Conservation (phyloP, 2,797 vertebrate species). For the Danio aesculapii region DNA sequence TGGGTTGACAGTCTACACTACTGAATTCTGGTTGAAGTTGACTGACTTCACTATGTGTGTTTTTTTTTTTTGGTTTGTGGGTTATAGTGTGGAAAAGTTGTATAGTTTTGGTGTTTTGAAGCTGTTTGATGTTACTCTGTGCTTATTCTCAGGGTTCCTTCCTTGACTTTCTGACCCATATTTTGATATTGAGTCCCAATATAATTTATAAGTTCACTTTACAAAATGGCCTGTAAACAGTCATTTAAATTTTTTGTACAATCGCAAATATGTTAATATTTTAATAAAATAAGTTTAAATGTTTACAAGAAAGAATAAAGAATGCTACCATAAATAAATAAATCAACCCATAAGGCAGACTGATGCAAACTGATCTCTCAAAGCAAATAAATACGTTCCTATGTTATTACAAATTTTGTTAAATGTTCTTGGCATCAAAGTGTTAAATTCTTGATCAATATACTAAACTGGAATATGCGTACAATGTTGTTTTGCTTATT, state of each 20-base stretch:
- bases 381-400: neutral
- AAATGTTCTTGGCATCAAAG: too few species aligned
- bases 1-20: slow-evolving; percentile 4
- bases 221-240: neutral
- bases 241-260: neutral
- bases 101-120: neutral
- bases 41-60: neutral
- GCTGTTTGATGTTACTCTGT: neutral
- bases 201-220: neutral
- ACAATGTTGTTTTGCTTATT: too few species aligned
- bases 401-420: neutral
- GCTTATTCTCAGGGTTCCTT: slow-evolving; percentile 26
- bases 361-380: neutral
- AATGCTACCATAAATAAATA: neutral
- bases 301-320: slow-evolving; percentile 1
- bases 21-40: neutral
- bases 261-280: neutral
- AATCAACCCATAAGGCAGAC: neutral
- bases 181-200: neutral
- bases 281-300: too few species aligned
- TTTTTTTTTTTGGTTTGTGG: neutral
- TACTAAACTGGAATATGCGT: too few species aligned
- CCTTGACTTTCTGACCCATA: slow-evolving; percentile 1
- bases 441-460: too few species aligned
- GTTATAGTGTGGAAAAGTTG: neutral